A percentile compares a stretch with the other conserved stretches of the same genome.
These are phyloP conservation scores for Sinohyriopsis cumingii DNA, from an alignment of 2,888 invertebrate species.

Conservation along the genomic window DNA sequence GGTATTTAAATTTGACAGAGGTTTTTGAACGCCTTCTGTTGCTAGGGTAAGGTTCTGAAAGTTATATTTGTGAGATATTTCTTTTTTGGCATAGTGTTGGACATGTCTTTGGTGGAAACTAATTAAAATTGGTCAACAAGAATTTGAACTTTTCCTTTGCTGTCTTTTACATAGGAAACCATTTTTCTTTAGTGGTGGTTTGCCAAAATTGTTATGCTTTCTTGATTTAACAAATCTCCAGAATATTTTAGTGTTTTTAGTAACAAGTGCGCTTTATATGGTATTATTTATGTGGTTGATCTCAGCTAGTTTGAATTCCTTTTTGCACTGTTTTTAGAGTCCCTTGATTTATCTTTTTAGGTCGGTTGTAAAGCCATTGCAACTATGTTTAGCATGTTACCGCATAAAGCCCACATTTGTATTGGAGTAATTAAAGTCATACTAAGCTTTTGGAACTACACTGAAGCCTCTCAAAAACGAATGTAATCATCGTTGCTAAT, in stretches of 20 bases:
- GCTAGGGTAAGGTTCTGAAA: not conserved
- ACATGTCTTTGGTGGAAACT: conserved; percentile 17
- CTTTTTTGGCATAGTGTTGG: conserved; percentile 1
- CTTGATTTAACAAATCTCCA: conserved; percentile 30
- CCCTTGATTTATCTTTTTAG: conserved; percentile 4
- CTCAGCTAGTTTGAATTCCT: conserved; percentile 18
- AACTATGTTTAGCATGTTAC: too few species aligned
- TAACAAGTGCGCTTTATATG: conserved; percentile 18
- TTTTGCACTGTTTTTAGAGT: conserved; percentile 21
- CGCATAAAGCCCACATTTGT: too few species aligned
- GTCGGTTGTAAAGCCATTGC: too few species aligned
- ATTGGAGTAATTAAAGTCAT: too few species aligned
- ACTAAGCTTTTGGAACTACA: too few species aligned
- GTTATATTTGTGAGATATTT: not conserved
- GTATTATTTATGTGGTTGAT: conserved; percentile 12
- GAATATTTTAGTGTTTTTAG: conserved; percentile 32
- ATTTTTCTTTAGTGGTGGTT: conserved; percentile 23
- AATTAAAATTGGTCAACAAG: conserved; percentile 28
- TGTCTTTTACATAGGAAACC: conserved; percentile 14
- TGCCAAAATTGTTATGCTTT: conserved; percentile 22
- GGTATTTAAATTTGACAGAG: conserved; percentile 11
- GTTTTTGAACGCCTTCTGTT: conserved; percentile 9
- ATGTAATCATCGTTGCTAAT: too few species aligned
- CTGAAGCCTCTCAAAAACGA: too few species aligned
- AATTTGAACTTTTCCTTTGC: conserved; percentile 24